Conservation (phyloP, 2,113 vertebrate species). For the Bombycilla garrulus region DNA sequence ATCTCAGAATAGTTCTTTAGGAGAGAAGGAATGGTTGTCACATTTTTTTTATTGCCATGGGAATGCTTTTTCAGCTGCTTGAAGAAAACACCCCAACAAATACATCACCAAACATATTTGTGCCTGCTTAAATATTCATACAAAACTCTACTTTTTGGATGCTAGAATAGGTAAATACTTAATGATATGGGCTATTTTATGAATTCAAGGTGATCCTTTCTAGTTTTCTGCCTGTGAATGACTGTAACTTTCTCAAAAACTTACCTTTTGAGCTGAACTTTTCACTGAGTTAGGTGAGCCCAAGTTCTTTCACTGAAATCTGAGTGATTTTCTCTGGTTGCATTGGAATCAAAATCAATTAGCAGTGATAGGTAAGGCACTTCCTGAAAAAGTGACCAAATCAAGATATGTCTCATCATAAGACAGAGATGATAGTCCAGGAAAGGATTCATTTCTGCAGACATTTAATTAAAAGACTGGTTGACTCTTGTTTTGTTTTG, state of each 20-base stretch:
- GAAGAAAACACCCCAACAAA: rapidly evolving
- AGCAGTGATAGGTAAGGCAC: neutral
- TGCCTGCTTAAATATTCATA: neutral
- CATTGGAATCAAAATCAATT: neutral
- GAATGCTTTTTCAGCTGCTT: neutral
- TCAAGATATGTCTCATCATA: neutral
- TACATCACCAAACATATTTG: neutral
- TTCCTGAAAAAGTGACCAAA: neutral
- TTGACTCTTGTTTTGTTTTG: neutral
- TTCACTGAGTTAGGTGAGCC: neutral
- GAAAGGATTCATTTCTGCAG: neutral
- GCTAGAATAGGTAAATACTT: neutral
- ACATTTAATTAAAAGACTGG: neutral
- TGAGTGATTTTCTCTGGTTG: neutral
- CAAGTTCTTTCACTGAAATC: neutral
- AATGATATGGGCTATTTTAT: neutral
- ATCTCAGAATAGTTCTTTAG: neutral
- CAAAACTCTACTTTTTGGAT: neutral
- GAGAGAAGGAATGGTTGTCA: neutral
- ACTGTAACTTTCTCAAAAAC: neutral
- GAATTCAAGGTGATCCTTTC: neutral
- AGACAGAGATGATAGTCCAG: neutral
- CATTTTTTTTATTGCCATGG: neutral
- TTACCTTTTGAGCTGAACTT: neutral
- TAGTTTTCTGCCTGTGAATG: neutral